Evolutionary conservation across 2,888 invertebrate species (phyloP).

Genomic region (Aspidapion aeneum): DNA sequence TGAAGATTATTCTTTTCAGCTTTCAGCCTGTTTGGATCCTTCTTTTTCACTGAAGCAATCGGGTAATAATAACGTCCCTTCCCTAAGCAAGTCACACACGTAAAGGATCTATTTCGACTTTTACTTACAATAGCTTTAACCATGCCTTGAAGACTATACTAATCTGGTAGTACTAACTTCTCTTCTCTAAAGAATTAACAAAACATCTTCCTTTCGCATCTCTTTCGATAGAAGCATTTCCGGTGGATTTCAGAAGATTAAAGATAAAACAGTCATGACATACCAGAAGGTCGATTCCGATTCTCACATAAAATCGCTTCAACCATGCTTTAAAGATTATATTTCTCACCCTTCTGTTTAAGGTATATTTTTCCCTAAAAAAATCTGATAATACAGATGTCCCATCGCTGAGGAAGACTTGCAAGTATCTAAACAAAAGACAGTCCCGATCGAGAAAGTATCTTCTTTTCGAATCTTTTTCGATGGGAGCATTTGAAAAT

Average conservation of each 20-base stretch:
- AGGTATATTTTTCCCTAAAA: constrained; percentile 81
- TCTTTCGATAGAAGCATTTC: constrained; percentile 56
- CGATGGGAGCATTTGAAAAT: constrained; percentile 61
- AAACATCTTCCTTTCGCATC: constrained; percentile 87
- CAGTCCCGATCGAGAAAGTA: constrained; percentile 97
- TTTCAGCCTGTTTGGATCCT: constrained; percentile 72
- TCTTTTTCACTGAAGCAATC: constrained; percentile 91
- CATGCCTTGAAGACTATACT: constrained; percentile 73
- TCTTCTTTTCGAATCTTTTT: constrained; percentile 79
- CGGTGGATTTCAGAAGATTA: too few species aligned
- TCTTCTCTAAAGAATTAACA: constrained; percentile 91
- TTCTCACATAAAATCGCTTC: constrained; percentile 58
- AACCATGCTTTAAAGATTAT: constrained; percentile 72
- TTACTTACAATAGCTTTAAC: constrained; percentile 60
- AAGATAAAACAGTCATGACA: too few species aligned
- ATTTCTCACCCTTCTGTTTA: constrained; percentile 71
- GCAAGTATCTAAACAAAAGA: constrained; percentile 81
- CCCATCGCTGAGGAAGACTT: constrained; percentile 93
- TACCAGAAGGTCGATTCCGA: constrained; percentile 48
- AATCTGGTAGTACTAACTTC: constrained; percentile 87
- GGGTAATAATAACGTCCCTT: constrained; percentile 84
- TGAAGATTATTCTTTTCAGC: constrained; percentile 69
- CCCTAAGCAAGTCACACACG: constrained; percentile 92
- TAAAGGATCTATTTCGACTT: constrained; percentile 90
- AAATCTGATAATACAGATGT: constrained; percentile 90